Evolutionary conservation across 2,113 vertebrate genomes (phyloP).

Genomic region (Rhea pennata): DNA sequence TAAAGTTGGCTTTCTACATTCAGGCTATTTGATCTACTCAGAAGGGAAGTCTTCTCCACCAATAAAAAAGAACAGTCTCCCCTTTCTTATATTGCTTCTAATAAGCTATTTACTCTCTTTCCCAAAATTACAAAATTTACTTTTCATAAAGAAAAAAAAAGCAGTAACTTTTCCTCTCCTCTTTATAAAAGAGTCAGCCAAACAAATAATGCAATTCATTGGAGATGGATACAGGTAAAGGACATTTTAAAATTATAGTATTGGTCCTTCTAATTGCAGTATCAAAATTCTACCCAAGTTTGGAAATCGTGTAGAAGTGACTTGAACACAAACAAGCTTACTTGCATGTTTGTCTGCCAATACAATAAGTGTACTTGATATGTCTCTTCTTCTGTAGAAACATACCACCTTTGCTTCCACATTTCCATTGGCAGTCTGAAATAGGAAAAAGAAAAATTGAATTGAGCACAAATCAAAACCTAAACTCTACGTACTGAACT

Average conservation of each 20-base stretch:
- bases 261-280: background rate
- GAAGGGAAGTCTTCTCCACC: background rate
- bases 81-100: background rate
- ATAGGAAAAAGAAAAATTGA: conserved; percentile 55
- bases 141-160: background rate
- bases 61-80: background rate
- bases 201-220: background rate
- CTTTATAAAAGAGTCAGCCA: background rate
- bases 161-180: background rate
- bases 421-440: conserved; percentile 96
- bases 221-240: background rate
- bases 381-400: conserved; percentile 96
- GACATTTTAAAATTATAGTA: background rate
- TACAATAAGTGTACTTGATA: conserved; percentile 94
- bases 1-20: background rate
- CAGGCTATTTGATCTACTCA: background rate
- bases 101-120: background rate
- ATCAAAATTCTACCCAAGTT: background rate
- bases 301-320: background rate
- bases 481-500: rapidly evolving
- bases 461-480: background rate
- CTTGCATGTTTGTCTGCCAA: conserved; percentile 97
- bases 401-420: conserved; percentile 99
- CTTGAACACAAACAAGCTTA: conserved; percentile 77
- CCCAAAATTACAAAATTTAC: background rate